Base-by-base conservation (phyloP, 2,797 vertebrate genomes). In the Rachycentron canadum region DNA sequence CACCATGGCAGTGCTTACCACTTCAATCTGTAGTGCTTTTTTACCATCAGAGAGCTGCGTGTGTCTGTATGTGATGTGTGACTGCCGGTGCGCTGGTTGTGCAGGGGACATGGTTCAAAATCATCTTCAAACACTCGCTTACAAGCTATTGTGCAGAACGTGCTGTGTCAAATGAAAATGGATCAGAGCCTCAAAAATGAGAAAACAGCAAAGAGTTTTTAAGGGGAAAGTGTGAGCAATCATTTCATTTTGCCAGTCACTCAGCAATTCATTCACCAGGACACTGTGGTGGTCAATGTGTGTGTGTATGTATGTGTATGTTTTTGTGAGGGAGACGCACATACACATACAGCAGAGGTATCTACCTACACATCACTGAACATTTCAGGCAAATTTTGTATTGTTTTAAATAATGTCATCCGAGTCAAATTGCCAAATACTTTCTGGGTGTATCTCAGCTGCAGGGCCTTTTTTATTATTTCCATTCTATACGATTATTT, bases 1-100 rank as follows among this genome's bases (percentile, higher is more conserved):
- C 86, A 84, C 80, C 65, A 77, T 58, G 52, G 88, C 91, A 81
- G 89, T 75, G 86, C 89, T 92, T 86, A 90, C 89, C 93, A 94
- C 95, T 95, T 93, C 89, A 95, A 79, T 89, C 84, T 95, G 88
- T 93, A 95, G 95, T 94, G 92, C 90, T 92, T 92, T 94, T 83
- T 85, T 84, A 72, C 89, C 83, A 88, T 85, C 86, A 88, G 82
- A 85, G 79, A 89, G 74, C 77, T 76, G 55, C 76, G 68, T 21
- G 13, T 76, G 75, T 71, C 71, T 88, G 55, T 65, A 55, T 72
- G 76, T 47, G 74, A 78, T 85, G 71, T 72, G 65, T 45, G 61
- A 61, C 83, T 82, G 79, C 69, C 57, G 32, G 68, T 81, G 72
- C 81, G 79, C 45, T 76, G 76, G 76, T 76, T 78, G 78, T 80